Conservation (phyloP, 2,888 invertebrate genomes). For the Itoplectis maculator region DNA sequence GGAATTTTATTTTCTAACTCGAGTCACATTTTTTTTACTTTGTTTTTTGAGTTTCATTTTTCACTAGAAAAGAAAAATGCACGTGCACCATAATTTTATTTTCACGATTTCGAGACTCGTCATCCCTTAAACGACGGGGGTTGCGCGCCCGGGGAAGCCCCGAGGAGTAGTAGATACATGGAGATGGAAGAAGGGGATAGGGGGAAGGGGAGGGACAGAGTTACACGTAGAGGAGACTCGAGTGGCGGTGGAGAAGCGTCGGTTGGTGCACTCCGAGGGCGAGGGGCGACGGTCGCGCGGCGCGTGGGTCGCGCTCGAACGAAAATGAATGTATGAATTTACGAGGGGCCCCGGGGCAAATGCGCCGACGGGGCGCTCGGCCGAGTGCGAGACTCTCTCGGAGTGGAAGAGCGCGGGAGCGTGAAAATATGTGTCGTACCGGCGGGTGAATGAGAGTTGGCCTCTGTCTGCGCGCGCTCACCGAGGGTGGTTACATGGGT, state of each 20-base stretch:
- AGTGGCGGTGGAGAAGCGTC: conserved; percentile 16
- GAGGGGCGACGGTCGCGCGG: conserved; percentile 30
- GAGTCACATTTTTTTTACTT: no score
- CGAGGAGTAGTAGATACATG: no score
- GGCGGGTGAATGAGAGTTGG: background rate
- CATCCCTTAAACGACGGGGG: no score
- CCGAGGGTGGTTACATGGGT: background rate
- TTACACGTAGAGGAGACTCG: conserved; percentile 7
- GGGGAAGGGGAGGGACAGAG: no score
- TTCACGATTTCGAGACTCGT: no score
- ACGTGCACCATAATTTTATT: no score
- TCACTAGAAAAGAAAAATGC: no score
- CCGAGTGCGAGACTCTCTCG: background rate
- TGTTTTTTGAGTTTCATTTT: no score
- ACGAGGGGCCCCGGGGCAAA: conserved; percentile 27
- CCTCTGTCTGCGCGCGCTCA: conserved; percentile 6
- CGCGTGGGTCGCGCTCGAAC: conserved; percentile 33
- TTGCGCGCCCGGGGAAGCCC: no score
- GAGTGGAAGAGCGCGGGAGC: conserved; percentile 14
- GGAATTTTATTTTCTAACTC: no score
- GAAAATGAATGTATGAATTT: conserved; percentile 57
- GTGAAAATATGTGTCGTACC: conserved; percentile 15
- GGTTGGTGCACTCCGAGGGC: background rate
- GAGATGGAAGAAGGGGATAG: no score
- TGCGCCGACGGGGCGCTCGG: conserved; percentile 5